Percentiles rank a stretch among this genome's conserved stretches.
These are phyloP conservation scores for Melieria omissa DNA, from an alignment of 2,888 invertebrate genomes.

Conservation along the genomic window DNA sequence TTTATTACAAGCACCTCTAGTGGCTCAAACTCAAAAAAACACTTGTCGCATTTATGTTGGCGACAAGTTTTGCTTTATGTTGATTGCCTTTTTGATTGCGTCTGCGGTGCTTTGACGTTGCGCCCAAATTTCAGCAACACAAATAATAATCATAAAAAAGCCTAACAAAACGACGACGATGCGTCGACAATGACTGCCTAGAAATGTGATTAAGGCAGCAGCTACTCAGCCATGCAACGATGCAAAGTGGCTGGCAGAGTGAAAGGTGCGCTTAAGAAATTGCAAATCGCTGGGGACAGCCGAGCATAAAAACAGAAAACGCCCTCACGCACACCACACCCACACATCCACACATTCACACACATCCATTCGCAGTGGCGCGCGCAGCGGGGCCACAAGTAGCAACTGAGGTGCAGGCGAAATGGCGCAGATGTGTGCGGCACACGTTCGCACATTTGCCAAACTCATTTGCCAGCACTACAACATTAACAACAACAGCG, in stretches of 20 bases:
- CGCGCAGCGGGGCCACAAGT: constrained; percentile 25
- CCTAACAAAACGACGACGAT: neutral
- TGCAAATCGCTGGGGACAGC: constrained; percentile 32
- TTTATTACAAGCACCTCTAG: too few species aligned
- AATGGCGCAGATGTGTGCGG: constrained; percentile 22
- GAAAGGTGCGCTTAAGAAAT: constrained; percentile 9
- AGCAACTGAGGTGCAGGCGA: constrained; percentile 10
- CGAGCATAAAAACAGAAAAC: constrained; percentile 14
- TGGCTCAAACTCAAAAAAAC: constrained; percentile 13
- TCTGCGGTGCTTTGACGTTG: constrained; percentile 38
- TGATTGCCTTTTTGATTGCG: constrained; percentile 62
- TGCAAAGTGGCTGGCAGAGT: constrained; percentile 32
- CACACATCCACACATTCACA: neutral
- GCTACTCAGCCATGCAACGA: constrained; percentile 43
- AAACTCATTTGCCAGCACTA: constrained; percentile 1
- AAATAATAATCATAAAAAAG: constrained; percentile 38
- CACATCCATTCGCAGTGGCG: constrained; percentile 1
- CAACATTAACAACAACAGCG: neutral
- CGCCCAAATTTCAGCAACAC: too few species aligned
- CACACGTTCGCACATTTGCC: neutral
- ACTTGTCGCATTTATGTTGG: constrained; percentile 32
- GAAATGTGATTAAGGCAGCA: constrained; percentile 32
- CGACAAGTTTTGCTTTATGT: constrained; percentile 53
- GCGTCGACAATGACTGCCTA: constrained; percentile 11
- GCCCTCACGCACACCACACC: neutral